These are phyloP conservation scores for Nothocercus julius DNA, from an alignment of 2,113 vertebrate species.

Conservation along the genomic window DNA sequence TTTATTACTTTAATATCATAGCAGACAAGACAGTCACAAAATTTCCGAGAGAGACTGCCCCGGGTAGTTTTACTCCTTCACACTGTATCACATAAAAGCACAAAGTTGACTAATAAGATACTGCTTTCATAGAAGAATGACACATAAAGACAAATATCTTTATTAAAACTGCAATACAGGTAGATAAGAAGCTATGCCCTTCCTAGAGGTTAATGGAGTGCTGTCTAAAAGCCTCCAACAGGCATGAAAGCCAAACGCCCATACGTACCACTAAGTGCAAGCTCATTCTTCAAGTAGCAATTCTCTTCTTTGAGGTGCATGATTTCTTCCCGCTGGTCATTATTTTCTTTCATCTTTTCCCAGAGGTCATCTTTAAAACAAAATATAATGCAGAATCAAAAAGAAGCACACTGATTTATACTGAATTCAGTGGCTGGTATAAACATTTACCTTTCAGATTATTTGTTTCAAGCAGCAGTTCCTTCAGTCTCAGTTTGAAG, in stretches of 20 bases:
- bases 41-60: background rate
- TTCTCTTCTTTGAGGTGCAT: slow-evolving; percentile 87
- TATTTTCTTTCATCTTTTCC: slow-evolving; percentile 86
- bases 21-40: background rate
- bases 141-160: background rate
- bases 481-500: slow-evolving; percentile 73
- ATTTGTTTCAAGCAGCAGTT: slow-evolving; percentile 70
- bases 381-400: background rate
- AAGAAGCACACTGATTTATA: background rate
- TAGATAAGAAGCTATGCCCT: background rate
- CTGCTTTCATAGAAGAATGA: background rate
- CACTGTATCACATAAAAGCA: background rate
- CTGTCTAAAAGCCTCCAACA: background rate
- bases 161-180: background rate
- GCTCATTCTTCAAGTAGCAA: slow-evolving; percentile 77
- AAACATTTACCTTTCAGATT: slow-evolving; percentile 81
- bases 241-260: background rate
- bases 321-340: slow-evolving; percentile 85
- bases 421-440: background rate
- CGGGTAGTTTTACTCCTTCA: background rate
- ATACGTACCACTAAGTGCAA: slow-evolving; percentile 78
- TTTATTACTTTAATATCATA: background rate
- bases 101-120: background rate
- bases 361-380: slow-evolving; percentile 81
- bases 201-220: background rate